phyloP scores from a whole-genome alignment of 2,113 vertebrate species.

The Halcyon senegalensis region DNA sequence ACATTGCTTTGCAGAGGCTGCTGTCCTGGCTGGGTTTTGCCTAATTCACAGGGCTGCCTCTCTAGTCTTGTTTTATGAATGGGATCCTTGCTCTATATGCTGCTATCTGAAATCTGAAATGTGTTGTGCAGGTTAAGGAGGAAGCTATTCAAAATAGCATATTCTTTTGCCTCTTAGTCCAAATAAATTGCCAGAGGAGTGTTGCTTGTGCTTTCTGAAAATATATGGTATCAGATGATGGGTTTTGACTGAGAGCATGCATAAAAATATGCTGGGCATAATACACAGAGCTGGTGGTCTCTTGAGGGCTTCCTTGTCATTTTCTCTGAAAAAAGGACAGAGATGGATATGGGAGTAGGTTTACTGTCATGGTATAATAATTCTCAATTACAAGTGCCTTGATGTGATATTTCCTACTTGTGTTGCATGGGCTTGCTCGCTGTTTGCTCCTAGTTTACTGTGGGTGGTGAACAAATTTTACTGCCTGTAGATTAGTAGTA shows the following conservation, averaged over 20 bases:
- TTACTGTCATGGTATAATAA: constrained; percentile 36
- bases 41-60: background rate
- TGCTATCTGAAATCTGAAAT: constrained; percentile 26
- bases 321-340: background rate
- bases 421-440: background rate
- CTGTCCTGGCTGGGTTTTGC: background rate
- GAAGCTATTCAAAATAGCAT: constrained; percentile 37
- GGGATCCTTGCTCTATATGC: constrained; percentile 20
- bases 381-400: constrained; percentile 54
- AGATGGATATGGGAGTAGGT: constrained; percentile 44
- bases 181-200: constrained; percentile 60
- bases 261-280: constrained; percentile 25
- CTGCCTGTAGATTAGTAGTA: background rate
- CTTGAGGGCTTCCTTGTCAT: constrained; percentile 28
- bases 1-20: background rate
- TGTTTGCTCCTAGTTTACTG: background rate
- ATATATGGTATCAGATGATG: background rate
- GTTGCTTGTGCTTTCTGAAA: constrained; percentile 50
- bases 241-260: constrained; percentile 15
- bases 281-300: background rate
- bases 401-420: constrained; percentile 23
- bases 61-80: background rate
- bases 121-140: constrained; percentile 33
- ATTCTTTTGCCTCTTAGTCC: constrained; percentile 32
- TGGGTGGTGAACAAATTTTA: constrained; percentile 1